These are phyloP conservation scores for Baronia brevicornis DNA, from an alignment of 2,888 invertebrate genomes.

Conservation along the genomic window DNA sequence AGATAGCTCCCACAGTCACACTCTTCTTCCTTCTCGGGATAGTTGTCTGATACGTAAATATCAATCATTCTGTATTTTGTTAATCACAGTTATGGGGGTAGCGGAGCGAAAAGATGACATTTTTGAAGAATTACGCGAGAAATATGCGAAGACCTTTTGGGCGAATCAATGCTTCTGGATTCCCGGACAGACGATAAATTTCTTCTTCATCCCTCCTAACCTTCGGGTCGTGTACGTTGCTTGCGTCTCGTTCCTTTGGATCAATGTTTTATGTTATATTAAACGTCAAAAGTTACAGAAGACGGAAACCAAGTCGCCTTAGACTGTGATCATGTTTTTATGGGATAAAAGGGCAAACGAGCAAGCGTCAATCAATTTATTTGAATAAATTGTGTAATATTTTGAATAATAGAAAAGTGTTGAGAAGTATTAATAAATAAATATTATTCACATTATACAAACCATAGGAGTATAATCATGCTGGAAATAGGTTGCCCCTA, in stretches of 20 bases:
- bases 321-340: slow-evolving; percentile 4
- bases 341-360: neutral
- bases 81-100: slow-evolving; percentile 80
- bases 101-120: slow-evolving; percentile 83
- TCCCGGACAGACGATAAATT: slow-evolving; percentile 87
- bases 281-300: slow-evolving; percentile 73
- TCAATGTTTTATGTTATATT: slow-evolving; percentile 88
- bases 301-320: too few relatives aligned
- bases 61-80: neutral
- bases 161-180: slow-evolving; percentile 90
- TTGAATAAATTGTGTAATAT: too few relatives aligned
- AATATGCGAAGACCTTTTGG: slow-evolving; percentile 82
- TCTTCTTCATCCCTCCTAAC: slow-evolving; percentile 81
- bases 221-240: slow-evolving; percentile 87
- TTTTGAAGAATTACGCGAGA: slow-evolving; percentile 81
- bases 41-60: neutral
- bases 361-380: too few relatives aligned
- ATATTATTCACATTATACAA: too few relatives aligned
- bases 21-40: neutral
- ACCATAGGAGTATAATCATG: too few relatives aligned
- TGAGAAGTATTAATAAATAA: too few relatives aligned
- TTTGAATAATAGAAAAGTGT: too few relatives aligned
- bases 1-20: neutral
- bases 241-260: slow-evolving; percentile 86
- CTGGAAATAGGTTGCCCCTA: too few relatives aligned